Conservation (phyloP, 2,113 vertebrate species). For the Cygnus atratus region DNA sequence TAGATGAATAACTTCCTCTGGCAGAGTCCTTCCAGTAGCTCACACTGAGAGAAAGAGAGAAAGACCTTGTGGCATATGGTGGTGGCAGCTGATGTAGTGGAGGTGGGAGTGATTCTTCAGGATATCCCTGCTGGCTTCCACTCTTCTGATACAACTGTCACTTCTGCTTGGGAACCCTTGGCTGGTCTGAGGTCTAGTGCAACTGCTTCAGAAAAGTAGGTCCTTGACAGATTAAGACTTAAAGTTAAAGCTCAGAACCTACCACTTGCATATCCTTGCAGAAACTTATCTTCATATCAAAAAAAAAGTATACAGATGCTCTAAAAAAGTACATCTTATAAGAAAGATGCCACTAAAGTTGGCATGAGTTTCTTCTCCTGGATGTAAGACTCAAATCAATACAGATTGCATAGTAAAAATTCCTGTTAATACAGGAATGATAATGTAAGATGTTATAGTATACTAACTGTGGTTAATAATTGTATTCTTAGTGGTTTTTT, state of each 20-base stretch:
- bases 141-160: background rate
- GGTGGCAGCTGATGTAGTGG: background rate
- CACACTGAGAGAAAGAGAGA: background rate
- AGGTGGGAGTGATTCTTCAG: background rate
- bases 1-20: background rate
- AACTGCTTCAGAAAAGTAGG: background rate
- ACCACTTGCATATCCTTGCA: background rate
- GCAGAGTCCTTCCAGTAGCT: background rate
- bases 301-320: background rate
- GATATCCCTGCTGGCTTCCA: background rate
- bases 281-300: background rate
- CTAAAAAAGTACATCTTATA: rapidly evolving
- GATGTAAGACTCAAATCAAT: background rate
- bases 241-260: background rate
- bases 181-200: background rate
- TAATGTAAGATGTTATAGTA: background rate
- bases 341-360: background rate
- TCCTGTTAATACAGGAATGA: background rate
- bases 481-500: background rate
- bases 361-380: background rate
- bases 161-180: background rate
- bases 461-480: background rate
- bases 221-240: background rate
- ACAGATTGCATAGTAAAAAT: background rate
- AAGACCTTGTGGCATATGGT: background rate